These are phyloP conservation scores for Lipophrys pholis DNA, from an alignment of 2,113 vertebrate genomes.

Conservation along the genomic window DNA sequence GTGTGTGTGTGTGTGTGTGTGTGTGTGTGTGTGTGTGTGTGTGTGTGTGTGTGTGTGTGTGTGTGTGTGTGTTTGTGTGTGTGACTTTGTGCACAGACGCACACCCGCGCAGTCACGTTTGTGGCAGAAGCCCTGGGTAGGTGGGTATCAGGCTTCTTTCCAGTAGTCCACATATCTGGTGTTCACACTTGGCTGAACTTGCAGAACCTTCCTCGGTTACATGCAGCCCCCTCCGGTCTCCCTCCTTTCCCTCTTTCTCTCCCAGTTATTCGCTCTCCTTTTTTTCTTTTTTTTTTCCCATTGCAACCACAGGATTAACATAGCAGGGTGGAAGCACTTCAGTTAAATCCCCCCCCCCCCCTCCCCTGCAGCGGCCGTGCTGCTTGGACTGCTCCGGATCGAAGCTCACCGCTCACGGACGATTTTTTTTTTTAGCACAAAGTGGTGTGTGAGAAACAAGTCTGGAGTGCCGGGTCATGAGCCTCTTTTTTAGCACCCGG, in stretches of 20 bases:
- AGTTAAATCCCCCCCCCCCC: constrained; percentile 63
- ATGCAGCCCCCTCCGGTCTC: constrained; percentile 31
- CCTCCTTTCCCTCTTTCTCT: constrained; percentile 8
- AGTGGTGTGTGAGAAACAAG: constrained; percentile 55
- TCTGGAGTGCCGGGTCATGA: constrained; percentile 55
- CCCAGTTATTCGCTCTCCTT: not conserved
- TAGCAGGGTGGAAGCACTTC: constrained; percentile 68
- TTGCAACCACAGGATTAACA: constrained; percentile 68
- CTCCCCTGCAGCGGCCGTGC: constrained; percentile 58
- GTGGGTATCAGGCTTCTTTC: constrained; percentile 41
- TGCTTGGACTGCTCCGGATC: constrained; percentile 57
- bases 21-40: not conserved
- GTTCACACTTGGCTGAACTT: constrained; percentile 66
- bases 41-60: not conserved
- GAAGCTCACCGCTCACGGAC: constrained; percentile 56
- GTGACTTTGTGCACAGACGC: not conserved
- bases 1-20: not conserved
- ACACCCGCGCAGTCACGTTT: constrained; percentile 2
- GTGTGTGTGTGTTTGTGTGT: not conserved
- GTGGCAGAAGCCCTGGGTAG: constrained; percentile 2
- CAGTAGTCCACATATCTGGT: constrained; percentile 39
- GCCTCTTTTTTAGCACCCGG: constrained; percentile 12
- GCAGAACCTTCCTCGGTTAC: constrained; percentile 41
- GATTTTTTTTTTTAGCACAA: constrained; percentile 57
- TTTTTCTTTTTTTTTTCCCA: constrained; percentile 31